A percentile compares a stretch with the other conserved stretches of the same genome.
phyloP scores from a whole-genome alignment of 2,888 invertebrate species.

The Hypercompe scribonia region DNA sequence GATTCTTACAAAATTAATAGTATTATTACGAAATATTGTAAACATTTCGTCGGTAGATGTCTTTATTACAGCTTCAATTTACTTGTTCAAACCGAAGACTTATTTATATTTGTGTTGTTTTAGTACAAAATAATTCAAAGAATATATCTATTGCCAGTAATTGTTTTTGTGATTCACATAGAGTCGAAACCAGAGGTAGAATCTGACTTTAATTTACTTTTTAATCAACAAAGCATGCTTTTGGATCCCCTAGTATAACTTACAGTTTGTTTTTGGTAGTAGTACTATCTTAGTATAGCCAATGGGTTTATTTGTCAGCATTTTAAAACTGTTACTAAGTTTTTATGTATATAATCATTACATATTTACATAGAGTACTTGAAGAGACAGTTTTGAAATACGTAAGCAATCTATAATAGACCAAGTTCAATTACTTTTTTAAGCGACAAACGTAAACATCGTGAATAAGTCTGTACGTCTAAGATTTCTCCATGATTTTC shows the following conservation, averaged over 20 bases:
- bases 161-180: background rate
- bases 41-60: conserved; percentile 1
- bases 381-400: background rate
- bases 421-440: background rate
- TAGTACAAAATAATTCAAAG: background rate
- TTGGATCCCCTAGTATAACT: too few species aligned
- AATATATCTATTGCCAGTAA: background rate
- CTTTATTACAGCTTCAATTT: background rate
- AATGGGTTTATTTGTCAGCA: background rate
- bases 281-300: too few species aligned
- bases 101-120: background rate
- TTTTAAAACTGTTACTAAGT: background rate
- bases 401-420: background rate
- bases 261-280: background rate
- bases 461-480: background rate
- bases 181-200: background rate
- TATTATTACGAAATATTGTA: background rate
- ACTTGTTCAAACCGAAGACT: background rate
- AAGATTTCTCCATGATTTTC: background rate
- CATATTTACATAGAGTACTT: too few species aligned
- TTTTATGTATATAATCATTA: too few species aligned
- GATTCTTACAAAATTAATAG: background rate
- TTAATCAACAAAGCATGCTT: background rate
- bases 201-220: background rate
- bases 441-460: background rate